Evolutionary conservation across 2,888 invertebrate genomes (phyloP).

Genomic region (Aleiodes leptofemur): DNA sequence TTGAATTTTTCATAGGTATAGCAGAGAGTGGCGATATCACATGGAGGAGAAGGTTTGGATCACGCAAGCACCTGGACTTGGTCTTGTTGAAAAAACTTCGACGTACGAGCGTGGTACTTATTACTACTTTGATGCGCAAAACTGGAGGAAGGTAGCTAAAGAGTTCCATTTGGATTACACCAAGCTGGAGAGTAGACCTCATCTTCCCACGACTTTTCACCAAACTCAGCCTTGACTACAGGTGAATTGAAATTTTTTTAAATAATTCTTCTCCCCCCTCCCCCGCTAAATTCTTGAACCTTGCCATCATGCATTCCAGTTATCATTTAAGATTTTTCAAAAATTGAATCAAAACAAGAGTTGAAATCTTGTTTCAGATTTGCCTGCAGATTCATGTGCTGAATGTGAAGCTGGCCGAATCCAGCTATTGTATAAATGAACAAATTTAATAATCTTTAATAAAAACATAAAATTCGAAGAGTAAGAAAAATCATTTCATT

Average conservation of each 20-base stretch:
- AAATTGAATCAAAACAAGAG: constrained; percentile 33
- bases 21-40: constrained; percentile 99
- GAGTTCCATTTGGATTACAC: constrained; percentile 99
- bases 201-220: constrained; percentile 82
- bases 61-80: constrained; percentile 96
- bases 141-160: constrained; percentile 99
- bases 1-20: constrained; percentile 83
- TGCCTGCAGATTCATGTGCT: constrained; percentile 73
- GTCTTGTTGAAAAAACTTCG: constrained; percentile 94
- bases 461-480: constrained; percentile 75
- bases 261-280: background rate
- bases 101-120: constrained; percentile 99
- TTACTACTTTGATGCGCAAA: constrained; percentile 99
- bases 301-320: background rate
- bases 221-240: constrained; percentile 78
- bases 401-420: constrained; percentile 71
- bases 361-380: constrained; percentile 67
- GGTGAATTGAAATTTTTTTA: constrained; percentile 55
- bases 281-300: background rate
- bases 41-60: constrained; percentile 99
- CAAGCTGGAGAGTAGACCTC: constrained; percentile 96
- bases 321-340: constrained; percentile 25
- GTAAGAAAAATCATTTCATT: constrained; percentile 57
- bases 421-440: constrained; percentile 76
- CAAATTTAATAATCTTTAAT: constrained; percentile 76